Evolutionary conservation across 2,113 vertebrate genomes (phyloP).

Genomic region (Protobothrops mucrosquamatus): DNA sequence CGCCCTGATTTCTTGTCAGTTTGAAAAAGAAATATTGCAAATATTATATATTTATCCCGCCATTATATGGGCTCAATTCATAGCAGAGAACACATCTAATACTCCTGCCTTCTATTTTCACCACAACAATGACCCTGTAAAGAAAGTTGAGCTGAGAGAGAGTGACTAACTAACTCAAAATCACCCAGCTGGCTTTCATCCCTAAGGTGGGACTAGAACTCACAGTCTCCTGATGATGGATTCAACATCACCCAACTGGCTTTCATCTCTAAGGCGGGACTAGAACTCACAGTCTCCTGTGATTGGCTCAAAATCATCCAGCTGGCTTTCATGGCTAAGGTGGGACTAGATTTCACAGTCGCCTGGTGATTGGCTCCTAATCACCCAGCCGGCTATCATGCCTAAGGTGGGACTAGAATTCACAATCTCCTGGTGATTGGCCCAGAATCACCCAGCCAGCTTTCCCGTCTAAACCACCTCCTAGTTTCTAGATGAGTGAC

Average conservation of each 20-base stretch:
- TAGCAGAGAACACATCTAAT: not conserved
- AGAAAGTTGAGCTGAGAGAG: not conserved
- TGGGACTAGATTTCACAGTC: not conserved
- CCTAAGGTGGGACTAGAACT: too few species aligned
- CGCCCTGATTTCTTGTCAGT: not conserved
- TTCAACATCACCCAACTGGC: too few species aligned
- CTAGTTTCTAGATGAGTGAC: not conserved
- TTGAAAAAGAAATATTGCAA: not conserved
- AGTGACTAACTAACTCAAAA: not conserved
- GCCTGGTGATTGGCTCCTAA: not conserved
- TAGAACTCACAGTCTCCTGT: too few species aligned
- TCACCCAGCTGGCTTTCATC: not conserved
- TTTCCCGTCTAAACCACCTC: not conserved
- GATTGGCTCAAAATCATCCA: not conserved
- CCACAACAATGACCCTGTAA: not conserved
- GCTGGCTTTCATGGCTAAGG: too few species aligned
- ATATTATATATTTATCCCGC: not conserved
- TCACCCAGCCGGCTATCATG: not conserved
- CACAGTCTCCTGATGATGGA: too few species aligned
- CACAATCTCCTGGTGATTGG: not conserved
- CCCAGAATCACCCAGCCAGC: not conserved
- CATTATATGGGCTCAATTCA: too few species aligned
- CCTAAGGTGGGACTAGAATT: not conserved
- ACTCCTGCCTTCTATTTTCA: not conserved
- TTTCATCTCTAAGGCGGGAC: too few species aligned